Conservation (phyloP, 2,797 vertebrate species). For the Karalla daura region DNA sequence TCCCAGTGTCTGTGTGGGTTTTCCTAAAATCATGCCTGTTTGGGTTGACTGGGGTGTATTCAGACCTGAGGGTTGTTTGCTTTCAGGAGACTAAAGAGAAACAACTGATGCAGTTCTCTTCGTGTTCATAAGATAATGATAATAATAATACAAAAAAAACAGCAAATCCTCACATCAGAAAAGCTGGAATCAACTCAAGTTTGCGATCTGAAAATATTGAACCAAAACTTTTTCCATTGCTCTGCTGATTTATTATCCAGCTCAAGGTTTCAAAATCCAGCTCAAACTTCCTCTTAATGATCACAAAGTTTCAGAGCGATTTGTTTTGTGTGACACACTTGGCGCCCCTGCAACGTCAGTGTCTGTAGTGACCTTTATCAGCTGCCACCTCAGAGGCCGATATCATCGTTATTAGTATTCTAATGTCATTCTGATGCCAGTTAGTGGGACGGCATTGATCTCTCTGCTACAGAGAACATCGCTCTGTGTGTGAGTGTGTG, state of each 20-base stretch:
- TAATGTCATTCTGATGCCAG: conserved; percentile 57
- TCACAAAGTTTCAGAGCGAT: background rate
- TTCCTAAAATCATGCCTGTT: too few species aligned
- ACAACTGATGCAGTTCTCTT: too few species aligned
- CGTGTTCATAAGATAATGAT: too few species aligned
- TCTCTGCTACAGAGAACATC: conserved; percentile 11
- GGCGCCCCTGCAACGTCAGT: background rate
- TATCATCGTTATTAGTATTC: conserved; percentile 59
- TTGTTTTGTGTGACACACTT: background rate
- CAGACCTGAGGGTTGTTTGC: too few species aligned
- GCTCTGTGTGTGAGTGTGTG: conserved; percentile 8
- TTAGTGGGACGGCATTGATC: conserved; percentile 55
- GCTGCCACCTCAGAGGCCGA: conserved; percentile 9
- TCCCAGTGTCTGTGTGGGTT: too few species aligned
- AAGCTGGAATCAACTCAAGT: background rate
- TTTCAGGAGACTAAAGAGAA: too few species aligned
- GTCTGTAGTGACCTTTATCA: conserved; percentile 60
- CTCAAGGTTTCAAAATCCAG: background rate
- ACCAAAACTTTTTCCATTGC: background rate
- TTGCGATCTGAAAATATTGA: background rate
- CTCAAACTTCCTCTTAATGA: too few species aligned
- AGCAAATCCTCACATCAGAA: background rate
- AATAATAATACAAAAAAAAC: too few species aligned
- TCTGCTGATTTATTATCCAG: background rate
- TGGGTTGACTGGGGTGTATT: too few species aligned